Evolutionary conservation across 2,113 vertebrate species (phyloP).

Genomic region (Plecotus auritus): DNA sequence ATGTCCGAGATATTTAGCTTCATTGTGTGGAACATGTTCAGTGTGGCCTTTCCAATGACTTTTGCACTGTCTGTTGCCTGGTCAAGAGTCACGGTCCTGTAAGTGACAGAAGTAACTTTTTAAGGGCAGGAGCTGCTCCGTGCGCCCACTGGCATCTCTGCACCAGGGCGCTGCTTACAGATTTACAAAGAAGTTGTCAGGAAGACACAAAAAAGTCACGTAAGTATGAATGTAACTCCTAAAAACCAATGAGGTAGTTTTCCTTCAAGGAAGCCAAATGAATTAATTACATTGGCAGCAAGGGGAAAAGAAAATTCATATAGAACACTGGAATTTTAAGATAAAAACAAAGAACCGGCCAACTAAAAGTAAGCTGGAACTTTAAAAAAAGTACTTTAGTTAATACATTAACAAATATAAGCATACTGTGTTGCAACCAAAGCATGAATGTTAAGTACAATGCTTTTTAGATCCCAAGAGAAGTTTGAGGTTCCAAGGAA

Average conservation of each 20-base stretch:
- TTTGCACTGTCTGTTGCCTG: conserved; percentile 91
- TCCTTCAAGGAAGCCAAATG: background rate
- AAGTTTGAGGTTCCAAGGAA: background rate
- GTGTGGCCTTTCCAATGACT: conserved; percentile 89
- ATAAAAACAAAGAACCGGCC: background rate
- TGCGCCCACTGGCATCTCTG: background rate
- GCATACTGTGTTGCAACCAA: background rate
- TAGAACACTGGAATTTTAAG: background rate
- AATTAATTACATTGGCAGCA: background rate
- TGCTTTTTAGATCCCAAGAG: background rate
- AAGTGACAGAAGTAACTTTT: conserved; percentile 61
- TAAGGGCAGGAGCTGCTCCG: conserved; percentile 15
- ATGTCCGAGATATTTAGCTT: conserved; percentile 92
- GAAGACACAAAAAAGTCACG: background rate
- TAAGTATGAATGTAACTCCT: background rate
- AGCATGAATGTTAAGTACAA: background rate
- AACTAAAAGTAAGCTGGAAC: background rate
- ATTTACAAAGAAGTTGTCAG: background rate
- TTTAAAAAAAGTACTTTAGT: background rate
- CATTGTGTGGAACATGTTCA: conserved; percentile 94
- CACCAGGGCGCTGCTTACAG: background rate
- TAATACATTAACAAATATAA: background rate
- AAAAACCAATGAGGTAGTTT: background rate
- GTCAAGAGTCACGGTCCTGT: conserved; percentile 91
- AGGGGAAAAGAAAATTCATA: background rate